Evolutionary conservation across 1,140 invertebrate species (phyloP), one percentile per base, ranked within the genome.

Genomic region (Sarcophaga bullata): DNA sequence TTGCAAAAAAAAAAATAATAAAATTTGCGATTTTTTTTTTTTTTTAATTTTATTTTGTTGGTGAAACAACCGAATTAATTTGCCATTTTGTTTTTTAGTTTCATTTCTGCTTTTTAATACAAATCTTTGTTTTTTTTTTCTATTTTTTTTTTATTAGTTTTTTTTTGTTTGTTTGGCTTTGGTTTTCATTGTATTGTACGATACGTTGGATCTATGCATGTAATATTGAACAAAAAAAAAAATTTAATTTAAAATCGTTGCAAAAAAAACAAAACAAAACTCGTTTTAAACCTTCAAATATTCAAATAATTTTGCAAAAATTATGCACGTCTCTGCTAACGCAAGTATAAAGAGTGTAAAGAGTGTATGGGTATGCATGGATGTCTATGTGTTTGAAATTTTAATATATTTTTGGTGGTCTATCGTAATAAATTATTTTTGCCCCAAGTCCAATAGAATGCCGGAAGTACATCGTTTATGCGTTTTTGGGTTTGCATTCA

Each of bases 1-100:
- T 87, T 87, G 84, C 83, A 47, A 87, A 87, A 86, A 87, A 15
- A 48, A 73, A 19, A 17, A 81, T 54, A 84, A 46, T 73, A 73
- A 73, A 73, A 47, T 76, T 78, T 49, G 75, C 75, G 49, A 50
- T 84, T 84, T 82, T 84, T 84, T 85, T 83, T 84, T 84, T 78
- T 81, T 80, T 83, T 78, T 81, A 37, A 58, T 11, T 76, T 48
- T 84, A 78, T 50, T 52, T 49, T 72, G 62, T 78, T 3, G 8
- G 48, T 49, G 17, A 78, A 78, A 78, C 75, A 78, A 78, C 75
- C 19, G 75, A 78, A 78, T 52, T 78, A 78, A 78, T 78, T 78
- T 78, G 75, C 75, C 75, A 50, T 78, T 78, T 78, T n/a, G n/a
- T 48, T 78, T 76, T 76, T 49, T 76, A 13, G 25, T 37, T 37